Base-by-base conservation (phyloP, 2,113 vertebrate genomes). In the Pedetes capensis region DNA sequence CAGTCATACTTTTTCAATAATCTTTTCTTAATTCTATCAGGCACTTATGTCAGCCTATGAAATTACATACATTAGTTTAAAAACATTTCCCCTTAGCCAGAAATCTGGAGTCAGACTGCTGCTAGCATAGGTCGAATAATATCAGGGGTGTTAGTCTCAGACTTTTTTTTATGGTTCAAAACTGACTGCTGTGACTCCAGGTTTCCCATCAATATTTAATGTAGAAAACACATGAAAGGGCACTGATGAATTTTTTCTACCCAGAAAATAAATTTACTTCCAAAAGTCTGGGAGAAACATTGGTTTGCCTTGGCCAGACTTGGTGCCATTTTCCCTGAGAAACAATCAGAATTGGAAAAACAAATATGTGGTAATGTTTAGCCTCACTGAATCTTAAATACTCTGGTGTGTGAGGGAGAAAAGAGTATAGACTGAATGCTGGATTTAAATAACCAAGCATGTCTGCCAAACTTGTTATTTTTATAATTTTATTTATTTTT, bases 271-370 rank as follows among this genome's bases (percentile, higher is more conserved):
- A 34, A 23, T 4, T 8, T 16, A n/a, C 14, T 27, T 37, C 12
- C 20, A 8, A 39, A 79, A 53, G 51, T n/a, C 11, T 57, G 22
- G 76, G 57, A 39, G 49, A 78, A 6, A 7, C 2, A 9, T 57
- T 5, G 1, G 20, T 25, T 18, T 2, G n/a, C n/a, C n/a, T n/a
- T n/a, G n/a, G n/a, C n/a, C n/a, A n/a, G 20, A 55, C 34, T 25
- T 27, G n/a, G 51, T 27, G n/a, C 53, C n/a, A 27, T 6, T 6
- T 8, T 29, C n/a, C 25, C 29, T 32, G 29, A 34, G 32, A 34
- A 8, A 3, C 7, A 4, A 27, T 9, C 8, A 29, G 39, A 23
- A 42, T 64, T 64, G 22, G 25, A 44, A 25, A 44, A 44, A 22
- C 12, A 27, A 25, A 2, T 25, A 42, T 29, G 12, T 44, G 22